Base-by-base conservation (phyloP, 1,140 invertebrate genomes). In the Chrysoperla carnea region DNA sequence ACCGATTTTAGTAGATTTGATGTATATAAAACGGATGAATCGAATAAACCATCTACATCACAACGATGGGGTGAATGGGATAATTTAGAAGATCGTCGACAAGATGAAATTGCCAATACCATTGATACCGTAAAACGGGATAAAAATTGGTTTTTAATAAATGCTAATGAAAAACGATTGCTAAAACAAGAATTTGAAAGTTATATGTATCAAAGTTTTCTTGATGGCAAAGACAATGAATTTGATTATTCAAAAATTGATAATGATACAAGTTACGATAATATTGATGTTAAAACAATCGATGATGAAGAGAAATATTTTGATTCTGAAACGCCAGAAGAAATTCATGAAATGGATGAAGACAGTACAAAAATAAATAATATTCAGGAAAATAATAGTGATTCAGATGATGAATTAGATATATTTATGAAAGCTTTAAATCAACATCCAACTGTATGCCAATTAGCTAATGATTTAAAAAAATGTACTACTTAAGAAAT, bases 261-360 rank as follows among this genome's bases (percentile, higher is more conserved):
- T 58, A 64, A 78, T 45, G 84, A 89, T 64, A 68, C 76, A 31
- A 71, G 75, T 14, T 86, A 84, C 61, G 87, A 91, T 69, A 75
- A 82, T 52, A 57, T 85, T 4, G 67, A 78, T 29, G 69, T 76
- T 48, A 53, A 71, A 42, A 67, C 67, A 29, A 69, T 74, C 52
- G 87, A 91, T 64, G 81, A 78, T 51, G 84, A 92, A 63, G 87
- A 91, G 52, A 81, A 79, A 56, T 92, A 91, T 57, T 92, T 92
- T 67, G 84, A 89, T 58, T 73, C 75, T 7, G 82, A 85, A 62
- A 72, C 74, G 37, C 72, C 76, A 48, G 73, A 75, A 47, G 58
- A 60, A 41, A 53, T 67, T 45, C 55, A 54, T 42, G 43, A 60
- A 17, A 56, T 61, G 44, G 65, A 70, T 46, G 61, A 66, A 13